A percentile compares a stretch with the other conserved stretches of the same genome.
phyloP scores from a whole-genome alignment of 1,140 invertebrate species.

The Brachionus rotundiformis region DNA sequence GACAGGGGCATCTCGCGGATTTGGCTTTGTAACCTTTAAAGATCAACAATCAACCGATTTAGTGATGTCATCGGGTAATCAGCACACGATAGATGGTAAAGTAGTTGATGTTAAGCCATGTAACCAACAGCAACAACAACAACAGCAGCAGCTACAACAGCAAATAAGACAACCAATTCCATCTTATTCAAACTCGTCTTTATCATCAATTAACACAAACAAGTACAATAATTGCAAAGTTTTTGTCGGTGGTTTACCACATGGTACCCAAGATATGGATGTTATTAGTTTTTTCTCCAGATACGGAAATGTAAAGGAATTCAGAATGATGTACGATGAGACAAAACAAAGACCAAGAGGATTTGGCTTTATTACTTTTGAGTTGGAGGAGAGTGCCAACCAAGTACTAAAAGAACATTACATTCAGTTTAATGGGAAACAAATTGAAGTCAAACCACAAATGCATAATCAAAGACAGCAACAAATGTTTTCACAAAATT shows the following conservation, averaged over 20 bases:
- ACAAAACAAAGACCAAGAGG: conserved; percentile 29
- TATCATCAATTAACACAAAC: conserved; percentile 13
- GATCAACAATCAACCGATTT: conserved; percentile 64
- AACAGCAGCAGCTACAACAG: neutral
- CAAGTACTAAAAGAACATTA: conserved; percentile 26
- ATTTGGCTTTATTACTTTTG: conserved; percentile 48
- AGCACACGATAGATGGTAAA: conserved; percentile 63
- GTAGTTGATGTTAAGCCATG: conserved; percentile 60
- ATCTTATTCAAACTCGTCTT: conserved; percentile 27
- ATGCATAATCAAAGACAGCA: conserved; percentile 38
- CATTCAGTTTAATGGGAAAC: conserved; percentile 41
- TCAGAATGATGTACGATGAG: conserved; percentile 26
- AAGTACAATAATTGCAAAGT: conserved; percentile 39
- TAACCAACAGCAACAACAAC: conserved; percentile 9
- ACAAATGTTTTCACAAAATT: conserved; percentile 39
- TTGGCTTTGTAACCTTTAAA: conserved; percentile 91
- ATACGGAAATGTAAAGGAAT: conserved; percentile 29
- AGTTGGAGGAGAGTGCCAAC: conserved; percentile 4
- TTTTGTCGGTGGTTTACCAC: conserved; percentile 45
- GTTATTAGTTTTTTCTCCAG: conserved; percentile 23
- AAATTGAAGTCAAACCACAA: conserved; percentile 32
- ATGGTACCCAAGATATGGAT: conserved; percentile 41
- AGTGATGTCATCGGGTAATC: conserved; percentile 61
- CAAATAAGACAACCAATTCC: conserved; percentile 16
- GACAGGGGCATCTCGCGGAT: conserved; percentile 89